Conservation (phyloP, 1,140 invertebrate species). For the Bombus fervidus region DNA sequence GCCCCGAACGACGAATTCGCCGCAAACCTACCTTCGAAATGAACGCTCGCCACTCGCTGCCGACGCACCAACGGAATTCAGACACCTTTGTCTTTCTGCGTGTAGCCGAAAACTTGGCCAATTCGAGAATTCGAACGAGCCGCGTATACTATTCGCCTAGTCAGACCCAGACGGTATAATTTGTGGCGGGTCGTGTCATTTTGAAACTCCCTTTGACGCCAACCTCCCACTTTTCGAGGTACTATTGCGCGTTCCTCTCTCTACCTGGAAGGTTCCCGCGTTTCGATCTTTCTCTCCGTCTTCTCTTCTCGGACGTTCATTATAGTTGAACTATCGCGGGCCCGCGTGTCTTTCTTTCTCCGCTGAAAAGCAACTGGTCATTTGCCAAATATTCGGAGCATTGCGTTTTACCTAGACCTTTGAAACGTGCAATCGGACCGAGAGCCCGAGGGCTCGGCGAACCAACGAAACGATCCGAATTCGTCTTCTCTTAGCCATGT, state of each 20-base stretch:
- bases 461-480: constrained; percentile 44
- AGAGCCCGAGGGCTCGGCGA: constrained; percentile 60
- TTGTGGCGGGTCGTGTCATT: constrained; percentile 66
- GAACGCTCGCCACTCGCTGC: constrained; percentile 9
- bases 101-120: constrained; percentile 4
- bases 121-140: constrained; percentile 46
- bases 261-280: constrained; percentile 20
- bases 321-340: constrained; percentile 62
- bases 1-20: constrained; percentile 31
- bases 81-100: constrained; percentile 45
- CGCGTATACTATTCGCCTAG: constrained; percentile 58
- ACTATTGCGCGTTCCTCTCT: constrained; percentile 32
- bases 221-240: constrained; percentile 50
- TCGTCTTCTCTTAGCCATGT: background rate
- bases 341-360: constrained; percentile 69
- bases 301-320: constrained; percentile 39
- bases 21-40: background rate
- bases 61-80: background rate
- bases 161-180: constrained; percentile 64
- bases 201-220: constrained; percentile 49
- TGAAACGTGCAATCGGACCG: constrained; percentile 29
- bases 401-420: constrained; percentile 68
- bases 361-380: constrained; percentile 62
- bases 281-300: constrained; percentile 27
- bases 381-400: constrained; percentile 81